Evolutionary conservation across 2,888 invertebrate species (phyloP), one percentile per base, ranked within the genome.

Genomic region (Spisula subtruncata): DNA sequence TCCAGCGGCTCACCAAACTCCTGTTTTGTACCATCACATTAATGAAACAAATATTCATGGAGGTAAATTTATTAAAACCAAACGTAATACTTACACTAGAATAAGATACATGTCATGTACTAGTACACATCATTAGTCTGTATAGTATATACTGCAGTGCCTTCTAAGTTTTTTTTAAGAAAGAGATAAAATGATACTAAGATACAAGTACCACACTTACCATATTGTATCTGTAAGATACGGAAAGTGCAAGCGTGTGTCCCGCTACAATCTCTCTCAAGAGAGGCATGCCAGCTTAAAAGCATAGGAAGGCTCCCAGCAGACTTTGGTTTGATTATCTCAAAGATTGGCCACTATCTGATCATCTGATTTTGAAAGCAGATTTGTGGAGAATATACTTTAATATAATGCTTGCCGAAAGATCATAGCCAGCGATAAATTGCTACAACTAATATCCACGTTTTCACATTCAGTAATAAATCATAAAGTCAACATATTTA

Each of bases 301-400:
- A 85, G 85, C 85, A 35, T 85, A 54, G n/a, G 48, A 56, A n/a
- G 60, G 85, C 85, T 54, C 71, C 85, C 85, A 85, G 56, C 85
- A 51, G 41, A 32, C 85, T 35, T 80, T 20, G 18, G 80, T 83
- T 85, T 85, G 85, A 85, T 85, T 85, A 85, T 85, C 85, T 56
- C 6, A 29, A 51, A 85, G 85, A 85, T 85, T 56, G 85, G 14
- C n/a, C 56, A n/a, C 20, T 85, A 85, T 85, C 85, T 71, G 80
- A 85, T 85, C 85, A 54, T 85, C 80, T 80, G 85, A 85, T 85
- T 85, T 60, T 41, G 41, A 80, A 85, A 54, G 80, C 51, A 80
- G 79, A 85, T 85, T 75, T 85, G 41, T 12, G 25, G 71, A 85
- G 79, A 54, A 79, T 80, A 85, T 54, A 41, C 84, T 80, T 66